Conservation (phyloP, 2,797 vertebrate species). For the Cyprinella venusta region DNA sequence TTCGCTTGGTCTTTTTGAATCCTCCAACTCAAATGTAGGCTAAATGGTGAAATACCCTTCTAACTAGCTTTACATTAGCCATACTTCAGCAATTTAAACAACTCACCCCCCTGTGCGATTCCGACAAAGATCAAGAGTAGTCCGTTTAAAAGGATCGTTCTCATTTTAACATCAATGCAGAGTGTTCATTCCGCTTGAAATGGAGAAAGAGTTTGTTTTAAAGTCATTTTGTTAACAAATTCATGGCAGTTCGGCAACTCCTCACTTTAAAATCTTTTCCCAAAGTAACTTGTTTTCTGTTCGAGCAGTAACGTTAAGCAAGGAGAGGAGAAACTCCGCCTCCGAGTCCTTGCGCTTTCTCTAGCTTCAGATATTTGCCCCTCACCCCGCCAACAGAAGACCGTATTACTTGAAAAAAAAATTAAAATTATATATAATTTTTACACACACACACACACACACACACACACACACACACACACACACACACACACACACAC, state of each 20-base stretch:
- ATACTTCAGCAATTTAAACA: conserved; percentile 12
- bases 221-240: not conserved
- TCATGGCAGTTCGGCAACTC: not conserved
- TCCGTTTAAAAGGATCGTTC: conserved; percentile 43
- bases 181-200: not conserved
- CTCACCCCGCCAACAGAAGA: not conserved
- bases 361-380: conserved; percentile 4
- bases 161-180: conserved; percentile 31
- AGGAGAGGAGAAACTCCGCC: conserved; percentile 35
- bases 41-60: not conserved
- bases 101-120: conserved; percentile 62
- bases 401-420: not conserved
- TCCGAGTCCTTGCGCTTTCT: conserved; percentile 1
- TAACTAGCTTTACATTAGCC: not conserved
- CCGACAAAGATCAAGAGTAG: conserved; percentile 53
- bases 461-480: too few relatives aligned
- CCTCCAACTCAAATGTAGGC: not conserved
- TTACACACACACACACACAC: too few relatives aligned
- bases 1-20: not conserved
- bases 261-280: conserved; percentile 13
- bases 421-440: not conserved
- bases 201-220: not conserved
- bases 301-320: not conserved
- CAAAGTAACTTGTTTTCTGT: conserved; percentile 3
- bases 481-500: too few relatives aligned